Base-by-base conservation (phyloP, 2,113 vertebrate genomes). In the Zeus faber region DNA sequence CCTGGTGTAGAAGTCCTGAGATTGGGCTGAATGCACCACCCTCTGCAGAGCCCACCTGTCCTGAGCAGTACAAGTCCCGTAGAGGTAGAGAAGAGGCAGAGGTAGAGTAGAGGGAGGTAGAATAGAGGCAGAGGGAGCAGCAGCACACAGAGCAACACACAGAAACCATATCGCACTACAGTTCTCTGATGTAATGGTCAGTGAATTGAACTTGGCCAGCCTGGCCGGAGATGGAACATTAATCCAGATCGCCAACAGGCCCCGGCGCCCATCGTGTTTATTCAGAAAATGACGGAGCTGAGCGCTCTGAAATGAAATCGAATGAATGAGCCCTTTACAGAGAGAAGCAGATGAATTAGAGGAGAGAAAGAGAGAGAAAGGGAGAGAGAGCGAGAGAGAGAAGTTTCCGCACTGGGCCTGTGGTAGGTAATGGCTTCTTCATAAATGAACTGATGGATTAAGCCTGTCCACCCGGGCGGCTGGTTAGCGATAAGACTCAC, bases 361-460 rank as follows among this genome's bases (percentile, higher is more conserved):
- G n/a, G 26, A 37, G 33, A 1, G 44, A 25, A 25, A 26, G 20
- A 9, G 14, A 6, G 20, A 8, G n/a, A 46, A 16, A 37, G 33
- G 9, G 13, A 37, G 25, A 41, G 4, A 11, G 21, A 16, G 47
- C 13, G 23, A 17, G 23, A 27, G 45, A 21, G 45, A 21, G 29
- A 27, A 22, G 37, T 17, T 27, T 35, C 52, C 45, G 58, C 61
- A 44, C 35, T 53, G 17, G 6, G 47, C 21, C n/a, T 44, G 52
- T 44, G 29, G 61, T 62, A 45, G 33, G 50, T 54, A 65, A 69
- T 67, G 49, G 58, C 46, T 49, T 77, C 54, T 45, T 67, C 25
- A 58, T 58, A 66, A 73, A 70, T 54, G 17, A 54, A 54, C 49
- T 65, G 65, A 67, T 74, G 69, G 65, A 70, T 82, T 74, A 69